A percentile compares a stretch with the other conserved stretches of the same genome.
Evolutionary conservation across 1,140 invertebrate species (phyloP).

Genomic region (Drosophila setifemur): DNA sequence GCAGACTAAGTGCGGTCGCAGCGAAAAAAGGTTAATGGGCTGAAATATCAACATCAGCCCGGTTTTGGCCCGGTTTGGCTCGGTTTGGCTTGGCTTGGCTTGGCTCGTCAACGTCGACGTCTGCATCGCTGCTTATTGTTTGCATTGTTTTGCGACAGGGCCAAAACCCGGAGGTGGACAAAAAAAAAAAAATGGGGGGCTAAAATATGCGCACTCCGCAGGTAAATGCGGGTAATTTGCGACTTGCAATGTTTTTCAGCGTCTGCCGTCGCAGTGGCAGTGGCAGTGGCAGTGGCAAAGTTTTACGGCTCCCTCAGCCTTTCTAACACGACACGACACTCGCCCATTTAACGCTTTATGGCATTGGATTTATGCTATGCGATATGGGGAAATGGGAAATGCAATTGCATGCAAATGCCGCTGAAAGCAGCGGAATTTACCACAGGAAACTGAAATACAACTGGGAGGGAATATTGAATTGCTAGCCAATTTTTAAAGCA

Average conservation of each 20-base stretch:
- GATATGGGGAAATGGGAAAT: conserved; percentile 50
- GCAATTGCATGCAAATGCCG: conserved; percentile 57
- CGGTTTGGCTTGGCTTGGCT: no score
- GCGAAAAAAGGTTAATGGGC: conserved; percentile 71
- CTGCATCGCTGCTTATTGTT: conserved; percentile 50
- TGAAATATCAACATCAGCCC: conserved; percentile 73
- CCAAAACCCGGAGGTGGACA: conserved; percentile 32
- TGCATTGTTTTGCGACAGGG: conserved; percentile 52
- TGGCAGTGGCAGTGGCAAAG: conserved; percentile 14
- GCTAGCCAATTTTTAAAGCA: not conserved
- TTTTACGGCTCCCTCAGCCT: conserved; percentile 29
- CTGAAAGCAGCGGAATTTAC: conserved; percentile 43
- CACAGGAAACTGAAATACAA: conserved; percentile 57
- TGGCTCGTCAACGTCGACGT: conserved; percentile 42
- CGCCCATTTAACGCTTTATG: conserved; percentile 60
- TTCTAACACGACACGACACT: conserved; percentile 48
- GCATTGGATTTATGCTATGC: conserved; percentile 52
- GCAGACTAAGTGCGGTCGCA: conserved; percentile 27
- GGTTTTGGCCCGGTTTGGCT: no score
- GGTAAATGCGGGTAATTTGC: conserved; percentile 75
- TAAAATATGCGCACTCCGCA: conserved; percentile 71
- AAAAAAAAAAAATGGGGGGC: conserved; percentile 28
- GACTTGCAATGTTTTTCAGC: conserved; percentile 55
- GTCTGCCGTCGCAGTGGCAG: conserved; percentile 17
- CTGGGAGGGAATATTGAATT: conserved; percentile 3